Evolutionary conservation across 2,797 vertebrate species (phyloP), one percentile per base, ranked within the genome.

Genomic region (Oceanodroma leucorhoa): DNA sequence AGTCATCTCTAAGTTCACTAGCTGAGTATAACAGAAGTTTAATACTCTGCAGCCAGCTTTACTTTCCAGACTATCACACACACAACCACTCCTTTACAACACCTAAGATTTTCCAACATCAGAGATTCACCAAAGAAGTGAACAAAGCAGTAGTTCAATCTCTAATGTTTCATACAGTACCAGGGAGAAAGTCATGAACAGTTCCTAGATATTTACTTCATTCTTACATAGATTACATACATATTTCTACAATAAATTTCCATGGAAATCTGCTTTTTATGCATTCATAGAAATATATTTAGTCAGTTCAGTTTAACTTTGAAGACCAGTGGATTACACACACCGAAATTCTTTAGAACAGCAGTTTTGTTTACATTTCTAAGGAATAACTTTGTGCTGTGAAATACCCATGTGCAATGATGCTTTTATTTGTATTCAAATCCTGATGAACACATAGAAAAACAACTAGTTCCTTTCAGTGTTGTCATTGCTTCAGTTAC

Each of bases 1-100:
- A 65, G 29, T n/a, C 13, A n/a, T 64, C 14, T 69, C 22, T 45
- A 61, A 64, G 14, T 48, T 54, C 18, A 27, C 5, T 29, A 38
- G 5, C 14, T 67, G 27, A 79, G 40, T 66, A 54, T 34, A 82
- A 34, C 5, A 41, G 19, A 66, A 85, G 11, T 62, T 54, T 32
- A 82, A n/a, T 58, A 27, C 27, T 85, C 14, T 60, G 32, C 9
- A 83, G 11, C 5, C 29, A 65, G 24, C 57, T 84, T 57, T 26
- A 23, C 11, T n/a, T 75, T 75, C 24, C 78, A 53, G 32, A 46
- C 11, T 54, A 5, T 21, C 10, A n/a, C 18, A 19, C 10, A 48
- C 3, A 14, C 2, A 38, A 36, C 4, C 0, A 1, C 24, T 48
- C 22, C 57, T 83, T 65, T 73, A 45, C 13, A 57, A 21, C 10